Evolutionary conservation across 2,113 vertebrate species (phyloP), one percentile per base, ranked within the genome.

Genomic region (Nothocercus nigrocapillus): DNA sequence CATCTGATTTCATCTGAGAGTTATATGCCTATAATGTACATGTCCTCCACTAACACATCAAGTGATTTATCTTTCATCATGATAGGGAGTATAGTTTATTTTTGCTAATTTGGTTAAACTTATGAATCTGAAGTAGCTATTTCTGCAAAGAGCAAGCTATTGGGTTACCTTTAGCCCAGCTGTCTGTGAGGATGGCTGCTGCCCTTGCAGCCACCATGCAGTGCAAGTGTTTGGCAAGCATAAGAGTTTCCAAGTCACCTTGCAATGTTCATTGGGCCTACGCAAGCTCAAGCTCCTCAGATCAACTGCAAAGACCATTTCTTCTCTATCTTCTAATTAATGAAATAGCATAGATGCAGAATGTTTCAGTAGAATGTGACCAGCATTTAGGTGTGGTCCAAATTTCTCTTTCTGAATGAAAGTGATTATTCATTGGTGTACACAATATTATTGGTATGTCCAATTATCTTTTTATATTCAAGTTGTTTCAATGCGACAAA

Each of bases 71-170:
- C 96, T 93, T 84, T 97, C 93, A 96, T 22, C 88, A 94, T 45
- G 58, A 81, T 82, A 96, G 97, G 97, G 97, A 79, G 78, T 13
- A 93, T 54, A 93, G 93, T 92, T 98, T 97, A 83, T 97, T 98
- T 98, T 97, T 95, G 82, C 74, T 97, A 97, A 95, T 51, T 94
- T 92, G 95, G 75, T 94, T 83, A 87, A 96, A 96, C 16, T 36
- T 92, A 61, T 44, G 62, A 94, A 97, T 69, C 61, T 72, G 89
- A 89, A 96, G 95, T 76, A 85, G 89, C 34, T 67, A 20, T 84
- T 88, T 92, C 67, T 93, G 75, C 79, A 96, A 95, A 83, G 63
- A 77, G 90, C 96, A 94, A 97, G 85, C 94, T 94, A 96, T 93
- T 90, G 84, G 96, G 94, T 96, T 96, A 95, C 90, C 85, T 96